These are phyloP conservation scores for Pseudolycoriella hygida DNA, from an alignment of 2,888 invertebrate genomes.

Conservation along the genomic window DNA sequence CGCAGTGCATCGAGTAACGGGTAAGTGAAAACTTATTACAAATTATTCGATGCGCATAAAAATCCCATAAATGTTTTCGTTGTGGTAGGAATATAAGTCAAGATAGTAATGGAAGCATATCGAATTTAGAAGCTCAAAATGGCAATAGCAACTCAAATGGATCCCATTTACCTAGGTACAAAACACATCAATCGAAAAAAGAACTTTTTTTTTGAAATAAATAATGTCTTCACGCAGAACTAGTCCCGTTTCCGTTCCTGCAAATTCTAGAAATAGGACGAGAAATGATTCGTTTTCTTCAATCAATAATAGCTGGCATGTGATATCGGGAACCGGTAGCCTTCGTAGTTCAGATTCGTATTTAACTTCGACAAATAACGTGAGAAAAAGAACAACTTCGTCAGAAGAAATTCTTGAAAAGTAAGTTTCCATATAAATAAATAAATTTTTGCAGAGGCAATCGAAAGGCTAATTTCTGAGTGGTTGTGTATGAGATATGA, in stretches of 20 bases:
- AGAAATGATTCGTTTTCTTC: conserved; percentile 37
- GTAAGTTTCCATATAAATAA: no score
- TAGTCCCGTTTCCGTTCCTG: conserved; percentile 46
- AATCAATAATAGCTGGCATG: conserved; percentile 44
- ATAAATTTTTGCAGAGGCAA: no score
- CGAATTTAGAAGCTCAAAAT: conserved; percentile 5
- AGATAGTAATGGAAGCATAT: conserved; percentile 9
- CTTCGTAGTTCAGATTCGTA: conserved; percentile 31
- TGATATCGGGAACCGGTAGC: conserved; percentile 50
- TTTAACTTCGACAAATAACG: background rate
- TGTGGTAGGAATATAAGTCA: conserved; percentile 1
- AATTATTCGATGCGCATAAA: no score
- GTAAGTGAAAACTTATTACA: no score
- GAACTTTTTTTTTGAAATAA: background rate
- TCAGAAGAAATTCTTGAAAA: no score
- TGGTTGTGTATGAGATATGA: no score
- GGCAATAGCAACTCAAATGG: background rate
- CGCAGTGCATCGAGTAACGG: no score
- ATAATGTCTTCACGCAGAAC: conserved; percentile 23
- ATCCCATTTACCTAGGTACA: background rate
- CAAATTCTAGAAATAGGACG: conserved; percentile 27
- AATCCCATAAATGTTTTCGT: background rate
- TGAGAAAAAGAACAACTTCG: no score
- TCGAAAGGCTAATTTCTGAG: no score
- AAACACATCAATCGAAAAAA: background rate